Evolutionary conservation across 1,140 invertebrate species (phyloP).

Genomic region (Tetraneura akinire): DNA sequence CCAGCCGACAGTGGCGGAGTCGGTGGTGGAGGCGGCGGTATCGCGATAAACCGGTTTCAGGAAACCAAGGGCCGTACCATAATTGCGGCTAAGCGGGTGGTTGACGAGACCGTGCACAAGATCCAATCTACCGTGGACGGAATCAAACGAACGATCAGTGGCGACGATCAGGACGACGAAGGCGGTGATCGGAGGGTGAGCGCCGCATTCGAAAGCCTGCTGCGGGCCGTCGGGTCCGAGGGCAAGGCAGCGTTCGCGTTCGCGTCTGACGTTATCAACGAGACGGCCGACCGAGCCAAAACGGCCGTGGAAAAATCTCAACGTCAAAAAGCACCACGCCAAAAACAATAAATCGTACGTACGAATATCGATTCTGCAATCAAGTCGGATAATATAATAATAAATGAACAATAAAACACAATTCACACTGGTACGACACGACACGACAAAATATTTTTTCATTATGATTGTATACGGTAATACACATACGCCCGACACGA

Average conservation of each 20-base stretch:
- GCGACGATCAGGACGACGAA: not conserved
- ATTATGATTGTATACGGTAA: too few relatives aligned
- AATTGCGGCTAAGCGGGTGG: slow-evolving; percentile 1
- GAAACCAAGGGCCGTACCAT: slow-evolving; percentile 9
- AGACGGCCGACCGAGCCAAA: slow-evolving; percentile 37
- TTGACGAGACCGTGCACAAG: slow-evolving; percentile 29
- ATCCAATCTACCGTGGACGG: slow-evolving; percentile 11
- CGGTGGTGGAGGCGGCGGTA: not conserved
- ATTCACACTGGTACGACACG: too few relatives aligned
- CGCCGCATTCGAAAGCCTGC: slow-evolving; percentile 1
- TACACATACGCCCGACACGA: too few relatives aligned
- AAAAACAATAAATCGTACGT: too few relatives aligned
- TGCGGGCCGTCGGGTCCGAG: not conserved
- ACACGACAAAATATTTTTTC: too few relatives aligned
- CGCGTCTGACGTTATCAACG: slow-evolving; percentile 31
- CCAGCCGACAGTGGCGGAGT: not conserved
- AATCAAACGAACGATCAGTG: not conserved
- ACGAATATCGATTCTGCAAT: too few relatives aligned
- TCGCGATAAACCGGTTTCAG: not conserved
- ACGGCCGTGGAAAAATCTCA: slow-evolving; percentile 23
- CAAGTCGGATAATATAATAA: too few relatives aligned
- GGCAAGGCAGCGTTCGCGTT: slow-evolving; percentile 29
- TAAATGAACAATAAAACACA: too few relatives aligned
- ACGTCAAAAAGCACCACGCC: not conserved
- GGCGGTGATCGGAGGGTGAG: not conserved